Base-by-base conservation (phyloP, 2,113 vertebrate genomes). In the Serinus canaria region DNA sequence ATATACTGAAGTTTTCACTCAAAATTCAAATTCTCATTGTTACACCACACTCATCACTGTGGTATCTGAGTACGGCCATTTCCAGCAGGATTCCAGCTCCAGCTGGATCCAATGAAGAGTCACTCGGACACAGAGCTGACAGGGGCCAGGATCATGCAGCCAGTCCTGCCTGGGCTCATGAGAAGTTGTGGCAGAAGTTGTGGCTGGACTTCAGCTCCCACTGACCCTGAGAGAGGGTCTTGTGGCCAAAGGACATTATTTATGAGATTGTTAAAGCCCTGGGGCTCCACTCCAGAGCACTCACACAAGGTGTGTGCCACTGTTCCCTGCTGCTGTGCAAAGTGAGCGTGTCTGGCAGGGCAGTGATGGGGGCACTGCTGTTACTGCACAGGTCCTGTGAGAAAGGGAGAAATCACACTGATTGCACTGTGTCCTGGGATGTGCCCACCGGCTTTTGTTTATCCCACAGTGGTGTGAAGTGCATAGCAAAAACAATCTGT, bases 11-110 rank as follows among this genome's bases (percentile, higher is more conserved):
- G 88, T 94, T 96, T 92, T 97, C 90, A 75, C 83, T 94, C 92
- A 97, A 95, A 96, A 94, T 92, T 93, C 85, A 92, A 74, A 86
- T 90, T 94, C 95, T 90, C 56, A 16, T 70, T 93, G 72, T 90
- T 96, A 92, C 93, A 96, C 95, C 96, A 96, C 92, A 97, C 96
- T 97, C 96, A 97, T 96, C 95, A 72, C 94, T 96, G 79, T 93
- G 94, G 96, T 97, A 96, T 96, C 94, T 92, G 73, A 87, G 69
- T 41, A 37, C 10, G 8, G n/a, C 92, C 93, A 95, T 78, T 93
- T 96, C 93, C 93, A 97, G 85, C 64, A 4, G 69, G 96, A 96
- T 94, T 97, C 87, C 96, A 96, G 68, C 73, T 86, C 70, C 95
- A 97, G 94, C 96, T 95, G 95, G 95, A 95, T 96, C 94, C 88